Evolutionary conservation across 2,888 invertebrate species (phyloP).

Genomic region (Agonum fuliginosum): DNA sequence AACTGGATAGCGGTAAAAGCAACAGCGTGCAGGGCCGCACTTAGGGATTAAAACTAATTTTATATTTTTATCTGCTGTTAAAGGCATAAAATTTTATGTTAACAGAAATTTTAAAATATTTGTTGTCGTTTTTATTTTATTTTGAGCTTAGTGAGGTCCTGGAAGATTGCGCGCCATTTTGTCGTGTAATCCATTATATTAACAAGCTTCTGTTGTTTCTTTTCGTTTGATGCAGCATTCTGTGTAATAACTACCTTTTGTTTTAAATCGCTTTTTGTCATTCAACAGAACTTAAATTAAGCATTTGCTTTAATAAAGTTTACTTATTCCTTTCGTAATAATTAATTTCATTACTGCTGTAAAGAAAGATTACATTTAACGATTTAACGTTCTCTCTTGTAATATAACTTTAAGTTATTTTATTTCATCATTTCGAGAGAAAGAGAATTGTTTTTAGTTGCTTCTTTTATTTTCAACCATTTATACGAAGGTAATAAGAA

Average conservation of each 20-base stretch:
- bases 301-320: constrained; percentile 17
- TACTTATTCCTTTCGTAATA: constrained; percentile 12
- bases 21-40: constrained; percentile 32
- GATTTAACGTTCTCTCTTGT: not conserved
- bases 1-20: constrained; percentile 26
- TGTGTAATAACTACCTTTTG: constrained; percentile 46
- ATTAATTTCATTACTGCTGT: constrained; percentile 48
- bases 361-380: constrained; percentile 23
- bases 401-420: not conserved
- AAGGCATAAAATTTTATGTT: constrained; percentile 35
- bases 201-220: constrained; percentile 48
- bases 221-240: constrained; percentile 47
- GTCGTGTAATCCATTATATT: constrained; percentile 48
- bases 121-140: not conserved
- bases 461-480: not conserved
- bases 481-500: too few species aligned
- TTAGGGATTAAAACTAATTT: constrained; percentile 45
- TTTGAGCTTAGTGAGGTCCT: constrained; percentile 10
- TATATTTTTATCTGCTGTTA: constrained; percentile 37
- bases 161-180: not conserved
- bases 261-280: constrained; percentile 49
- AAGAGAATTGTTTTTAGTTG: not conserved
- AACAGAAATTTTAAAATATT: constrained; percentile 17
- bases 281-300: constrained; percentile 35
- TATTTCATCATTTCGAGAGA: not conserved